Conservation (phyloP, 2,888 invertebrate species). For the Strigamia maritima region DNA sequence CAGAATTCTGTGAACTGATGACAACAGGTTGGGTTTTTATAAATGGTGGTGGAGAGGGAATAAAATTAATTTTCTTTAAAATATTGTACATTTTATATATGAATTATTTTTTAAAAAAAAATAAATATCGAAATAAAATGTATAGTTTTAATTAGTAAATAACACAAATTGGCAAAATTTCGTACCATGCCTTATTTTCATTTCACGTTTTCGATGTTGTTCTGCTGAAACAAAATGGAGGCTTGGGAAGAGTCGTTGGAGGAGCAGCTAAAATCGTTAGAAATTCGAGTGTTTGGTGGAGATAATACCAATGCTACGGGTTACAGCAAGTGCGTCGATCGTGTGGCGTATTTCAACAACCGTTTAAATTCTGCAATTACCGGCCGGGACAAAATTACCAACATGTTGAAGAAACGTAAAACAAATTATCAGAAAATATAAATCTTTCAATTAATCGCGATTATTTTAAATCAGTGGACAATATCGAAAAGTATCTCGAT, state of each 20-base stretch:
- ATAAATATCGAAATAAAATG: too few relatives aligned
- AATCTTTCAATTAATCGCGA: background rate
- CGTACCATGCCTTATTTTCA: too few relatives aligned
- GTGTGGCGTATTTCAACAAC: constrained; percentile 16
- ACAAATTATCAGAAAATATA: background rate
- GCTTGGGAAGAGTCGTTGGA: constrained; percentile 29
- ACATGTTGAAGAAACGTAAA: constrained; percentile 6
- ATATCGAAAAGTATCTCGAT: constrained; percentile 32
- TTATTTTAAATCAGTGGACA: background rate
- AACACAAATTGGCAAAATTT: too few relatives aligned
- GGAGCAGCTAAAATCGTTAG: constrained; percentile 5
- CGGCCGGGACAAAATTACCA: constrained; percentile 1
- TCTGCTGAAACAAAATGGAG: background rate
- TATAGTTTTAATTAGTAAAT: too few relatives aligned
- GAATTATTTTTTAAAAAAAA: too few relatives aligned
- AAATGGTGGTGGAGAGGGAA: too few relatives aligned
- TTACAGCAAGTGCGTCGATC: constrained; percentile 18
- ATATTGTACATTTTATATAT: too few relatives aligned
- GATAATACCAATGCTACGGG: background rate
- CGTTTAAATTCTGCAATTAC: constrained; percentile 13
- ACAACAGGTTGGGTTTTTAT: too few relatives aligned
- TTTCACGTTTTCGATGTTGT: background rate
- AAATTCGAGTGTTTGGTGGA: constrained; percentile 17
- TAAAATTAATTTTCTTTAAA: too few relatives aligned
- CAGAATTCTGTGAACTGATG: too few relatives aligned